Percentiles rank a stretch among this genome's conserved stretches.
These are phyloP conservation scores for Lasioglossum villosulum DNA, from an alignment of 2,888 invertebrate species.

Conservation along the genomic window DNA sequence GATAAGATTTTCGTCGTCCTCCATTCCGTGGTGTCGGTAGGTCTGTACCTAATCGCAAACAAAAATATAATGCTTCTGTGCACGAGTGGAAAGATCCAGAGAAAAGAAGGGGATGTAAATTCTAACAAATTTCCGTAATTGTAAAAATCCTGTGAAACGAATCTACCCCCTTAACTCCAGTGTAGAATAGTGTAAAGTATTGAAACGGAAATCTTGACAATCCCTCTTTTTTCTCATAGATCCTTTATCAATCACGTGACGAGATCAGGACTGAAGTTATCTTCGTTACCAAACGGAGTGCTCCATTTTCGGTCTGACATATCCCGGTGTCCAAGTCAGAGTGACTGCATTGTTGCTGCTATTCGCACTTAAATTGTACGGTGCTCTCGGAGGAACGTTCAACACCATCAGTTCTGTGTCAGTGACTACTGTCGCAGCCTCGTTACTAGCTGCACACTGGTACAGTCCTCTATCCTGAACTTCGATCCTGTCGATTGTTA, in stretches of 20 bases:
- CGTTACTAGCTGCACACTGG: conserved; percentile 93
- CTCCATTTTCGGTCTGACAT: conserved; percentile 91
- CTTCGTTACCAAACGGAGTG: conserved; percentile 91
- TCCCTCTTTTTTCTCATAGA: neutral
- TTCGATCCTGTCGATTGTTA: conserved; percentile 92
- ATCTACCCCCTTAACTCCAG: too few relatives aligned
- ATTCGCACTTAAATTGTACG: conserved; percentile 93
- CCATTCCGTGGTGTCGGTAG: conserved; percentile 92
- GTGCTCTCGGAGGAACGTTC: conserved; percentile 95
- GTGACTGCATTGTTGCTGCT: conserved; percentile 90
- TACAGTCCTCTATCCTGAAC: conserved; percentile 95
- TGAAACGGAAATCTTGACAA: neutral
- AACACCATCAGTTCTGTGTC: conserved; percentile 93
- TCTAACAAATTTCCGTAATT: neutral
- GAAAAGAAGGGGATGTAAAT: neutral
- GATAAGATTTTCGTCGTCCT: conserved; percentile 91
- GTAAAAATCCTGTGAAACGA: too few relatives aligned
- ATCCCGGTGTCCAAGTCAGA: conserved; percentile 93
- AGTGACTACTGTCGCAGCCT: conserved; percentile 93
- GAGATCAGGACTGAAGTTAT: neutral
- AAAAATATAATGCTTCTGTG: neutral
- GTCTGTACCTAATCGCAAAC: conserved; percentile 87
- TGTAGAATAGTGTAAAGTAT: too few relatives aligned
- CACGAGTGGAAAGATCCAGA: neutral
- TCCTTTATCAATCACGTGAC: too few relatives aligned